Evolutionary conservation across 2,888 invertebrate species (phyloP), one percentile per base, ranked within the genome.

Genomic region (Amblyteles armatorius): DNA sequence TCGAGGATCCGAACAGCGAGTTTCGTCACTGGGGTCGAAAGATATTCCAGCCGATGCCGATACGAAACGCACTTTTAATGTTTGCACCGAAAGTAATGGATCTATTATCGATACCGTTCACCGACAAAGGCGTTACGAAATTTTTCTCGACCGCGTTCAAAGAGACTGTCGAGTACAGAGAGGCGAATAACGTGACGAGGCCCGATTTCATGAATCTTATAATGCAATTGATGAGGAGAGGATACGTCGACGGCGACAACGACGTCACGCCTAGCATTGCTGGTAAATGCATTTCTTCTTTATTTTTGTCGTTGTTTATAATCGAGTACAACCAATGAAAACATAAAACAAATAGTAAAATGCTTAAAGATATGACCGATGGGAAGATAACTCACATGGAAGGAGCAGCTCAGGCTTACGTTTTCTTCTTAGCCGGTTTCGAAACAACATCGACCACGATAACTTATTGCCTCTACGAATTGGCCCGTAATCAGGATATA

Each of bases 371-470:
- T 22, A 26, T 13, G 9, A 22, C 67, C 0, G 83, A 88, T 22
- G 86, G 86, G 19, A 88, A 88, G 65, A 88, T 95, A 50, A 94
- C 94, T 5, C 87, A 93, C 40, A 87, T 94, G 72, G 94, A 94
- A 89, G 94, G 93, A 7, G 94, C 94, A 0, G 94, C 95, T 0
- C 94, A 94, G 87, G 94, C 94, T 2, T 94, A 92, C 78, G 92
- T 94, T 5, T 94, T 94, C 87, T 94, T 94, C 85, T 81, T 94
- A 69, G 95, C 94, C 52, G 95, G 95, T 11, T 95, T 94, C 85
- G 95, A 95, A 88, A 95, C 95, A 0, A 94, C 95, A 0, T 94
- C 95, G 1, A 94, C 94, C 0, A 94, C 94, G 2, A 93, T 94
- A 22, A 94, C 94, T 82, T 94, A 94, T 79, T 94, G 94, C 2